Percentiles rank a stretch among this genome's conserved stretches.
Evolutionary conservation across 1,140 invertebrate genomes (phyloP).

Genomic region (Grapholita molesta): DNA sequence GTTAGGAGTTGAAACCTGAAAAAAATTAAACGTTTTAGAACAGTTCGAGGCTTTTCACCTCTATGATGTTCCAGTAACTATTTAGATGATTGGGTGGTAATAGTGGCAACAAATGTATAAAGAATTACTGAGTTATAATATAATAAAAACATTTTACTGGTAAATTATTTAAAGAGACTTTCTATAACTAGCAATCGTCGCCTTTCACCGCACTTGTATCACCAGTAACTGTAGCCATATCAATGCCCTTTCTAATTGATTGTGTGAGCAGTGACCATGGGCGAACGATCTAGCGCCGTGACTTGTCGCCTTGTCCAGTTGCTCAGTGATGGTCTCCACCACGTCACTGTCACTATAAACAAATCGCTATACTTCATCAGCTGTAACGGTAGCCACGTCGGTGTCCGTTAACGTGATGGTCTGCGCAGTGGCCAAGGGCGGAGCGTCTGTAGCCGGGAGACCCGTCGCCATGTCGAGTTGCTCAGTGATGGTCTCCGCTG

Average conservation of each 20-base stretch:
- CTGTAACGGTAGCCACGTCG: slow-evolving; percentile 85
- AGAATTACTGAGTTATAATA: too few relatives aligned
- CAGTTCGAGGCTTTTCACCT: too few relatives aligned
- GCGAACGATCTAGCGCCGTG: slow-evolving; percentile 87
- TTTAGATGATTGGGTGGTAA: too few relatives aligned
- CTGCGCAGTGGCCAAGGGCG: slow-evolving; percentile 88
- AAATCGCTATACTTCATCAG: slow-evolving; percentile 50
- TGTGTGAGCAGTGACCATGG: slow-evolving; percentile 88
- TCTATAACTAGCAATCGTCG: too few relatives aligned
- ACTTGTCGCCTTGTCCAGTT: slow-evolving; percentile 89
- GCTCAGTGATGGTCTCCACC: slow-evolving; percentile 95
- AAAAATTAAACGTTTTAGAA: not conserved
- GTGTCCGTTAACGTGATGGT: slow-evolving; percentile 93
- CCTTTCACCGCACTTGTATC: too few relatives aligned
- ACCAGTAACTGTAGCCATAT: slow-evolving; percentile 84
- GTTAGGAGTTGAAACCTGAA: slow-evolving; percentile 82
- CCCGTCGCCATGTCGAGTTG: slow-evolving; percentile 90
- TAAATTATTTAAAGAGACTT: too few relatives aligned
- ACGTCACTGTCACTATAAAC: too few relatives aligned
- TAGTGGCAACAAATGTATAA: too few relatives aligned
- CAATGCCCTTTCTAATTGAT: slow-evolving; percentile 93
- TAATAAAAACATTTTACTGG: too few relatives aligned
- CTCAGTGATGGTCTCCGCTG: slow-evolving; percentile 95
- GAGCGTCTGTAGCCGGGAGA: slow-evolving; percentile 87
- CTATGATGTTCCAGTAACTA: too few relatives aligned